Evolutionary conservation across 2,113 vertebrate genomes (phyloP).

Genomic region (Saguinus midas): DNA sequence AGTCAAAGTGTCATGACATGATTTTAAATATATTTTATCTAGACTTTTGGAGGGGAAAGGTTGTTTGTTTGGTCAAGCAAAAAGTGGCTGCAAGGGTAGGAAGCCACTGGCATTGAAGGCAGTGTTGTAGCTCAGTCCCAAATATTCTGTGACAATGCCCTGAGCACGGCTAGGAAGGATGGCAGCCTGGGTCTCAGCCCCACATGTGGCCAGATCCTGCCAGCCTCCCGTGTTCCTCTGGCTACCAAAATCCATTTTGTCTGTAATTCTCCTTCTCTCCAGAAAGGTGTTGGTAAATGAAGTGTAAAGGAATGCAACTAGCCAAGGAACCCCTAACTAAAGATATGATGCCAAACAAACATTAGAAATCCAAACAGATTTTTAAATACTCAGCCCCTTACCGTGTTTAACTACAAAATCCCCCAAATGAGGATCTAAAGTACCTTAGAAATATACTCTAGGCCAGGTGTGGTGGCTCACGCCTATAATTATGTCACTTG

Average conservation of each 20-base stretch:
- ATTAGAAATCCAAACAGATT: not conserved
- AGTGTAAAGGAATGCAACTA: not conserved
- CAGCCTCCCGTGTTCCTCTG: not conserved
- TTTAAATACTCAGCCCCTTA: not conserved
- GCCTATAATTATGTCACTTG: too few species aligned
- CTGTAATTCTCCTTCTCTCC: not conserved
- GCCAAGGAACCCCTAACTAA: not conserved
- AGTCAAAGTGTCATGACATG: not conserved
- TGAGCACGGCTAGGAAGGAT: not conserved
- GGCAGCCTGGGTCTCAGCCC: not conserved
- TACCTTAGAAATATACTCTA: not conserved
- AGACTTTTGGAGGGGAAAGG: not conserved
- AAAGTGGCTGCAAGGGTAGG: not conserved
- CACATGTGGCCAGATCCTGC: fast-evolving
- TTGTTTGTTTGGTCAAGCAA: not conserved
- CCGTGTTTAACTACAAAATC: not conserved
- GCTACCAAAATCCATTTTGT: not conserved
- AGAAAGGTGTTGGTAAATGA: not conserved
- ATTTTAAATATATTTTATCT: not conserved
- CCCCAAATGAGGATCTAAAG: not conserved
- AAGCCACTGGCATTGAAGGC: not conserved
- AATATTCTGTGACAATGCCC: not conserved
- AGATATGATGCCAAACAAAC: not conserved
- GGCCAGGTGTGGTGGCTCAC: too few species aligned
- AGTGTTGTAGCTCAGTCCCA: not conserved